Percentiles rank a stretch among this genome's conserved stretches.
Conservation (phyloP, 2,888 invertebrate genomes). For the Netelia virgata region DNA sequence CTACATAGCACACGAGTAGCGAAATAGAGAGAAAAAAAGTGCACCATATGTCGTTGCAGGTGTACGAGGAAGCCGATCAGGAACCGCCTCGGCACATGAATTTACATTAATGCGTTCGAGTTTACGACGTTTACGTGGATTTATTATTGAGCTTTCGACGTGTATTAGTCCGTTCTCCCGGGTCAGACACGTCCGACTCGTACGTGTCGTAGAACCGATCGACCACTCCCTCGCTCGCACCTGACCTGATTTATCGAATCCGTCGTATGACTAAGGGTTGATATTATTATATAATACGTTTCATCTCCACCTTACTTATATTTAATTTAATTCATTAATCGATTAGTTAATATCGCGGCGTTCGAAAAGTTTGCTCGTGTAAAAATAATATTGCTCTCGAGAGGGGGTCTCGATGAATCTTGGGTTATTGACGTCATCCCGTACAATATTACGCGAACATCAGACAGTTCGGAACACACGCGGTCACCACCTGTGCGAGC, state of each 20-base stretch:
- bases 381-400: slow-evolving; percentile 7
- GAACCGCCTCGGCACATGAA: slow-evolving; percentile 80
- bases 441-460: slow-evolving; percentile 11
- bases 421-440: slow-evolving; percentile 44
- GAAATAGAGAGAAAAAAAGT: slow-evolving; percentile 69
- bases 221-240: slow-evolving; percentile 47
- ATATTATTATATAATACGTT: too few species aligned
- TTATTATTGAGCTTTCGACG: slow-evolving; percentile 79
- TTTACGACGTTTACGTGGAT: slow-evolving; percentile 82
- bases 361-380: neutral
- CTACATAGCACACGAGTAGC: neutral
- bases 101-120: slow-evolving; percentile 82
- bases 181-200: slow-evolving; percentile 29
- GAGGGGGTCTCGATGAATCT: slow-evolving; percentile 13
- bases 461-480: slow-evolving; percentile 70
- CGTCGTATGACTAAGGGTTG: neutral
- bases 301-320: too few species aligned
- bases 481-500: slow-evolving; percentile 81
- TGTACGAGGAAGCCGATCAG: slow-evolving; percentile 82
- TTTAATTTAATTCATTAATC: too few species aligned
- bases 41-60: slow-evolving; percentile 84
- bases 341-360: too few species aligned
- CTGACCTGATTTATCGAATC: slow-evolving; percentile 62
- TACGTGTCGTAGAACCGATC: slow-evolving; percentile 7
- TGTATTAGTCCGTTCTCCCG: slow-evolving; percentile 22